Conservation (phyloP, 1,140 invertebrate species). For the Caenorhabditis briggsae region DNA sequence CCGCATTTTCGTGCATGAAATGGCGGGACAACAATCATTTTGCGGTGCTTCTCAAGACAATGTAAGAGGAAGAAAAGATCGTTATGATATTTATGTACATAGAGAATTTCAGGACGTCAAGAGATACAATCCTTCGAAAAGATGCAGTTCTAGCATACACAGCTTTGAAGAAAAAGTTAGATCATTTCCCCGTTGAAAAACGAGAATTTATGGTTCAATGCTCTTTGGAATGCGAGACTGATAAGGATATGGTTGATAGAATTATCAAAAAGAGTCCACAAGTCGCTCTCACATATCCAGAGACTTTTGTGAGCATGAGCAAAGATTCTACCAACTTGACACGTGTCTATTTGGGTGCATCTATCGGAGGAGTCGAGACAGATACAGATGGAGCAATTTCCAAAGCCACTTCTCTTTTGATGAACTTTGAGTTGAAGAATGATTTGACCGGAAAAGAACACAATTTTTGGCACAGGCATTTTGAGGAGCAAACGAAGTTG, state of each 20-base stretch:
- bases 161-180: conserved; percentile 61
- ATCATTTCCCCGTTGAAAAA: conserved; percentile 55
- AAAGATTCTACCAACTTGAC: conserved; percentile 59
- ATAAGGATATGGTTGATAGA: conserved; percentile 60
- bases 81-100: neutral
- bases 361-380: conserved; percentile 64
- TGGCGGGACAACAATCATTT: conserved; percentile 52
- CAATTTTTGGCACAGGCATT: conserved; percentile 47
- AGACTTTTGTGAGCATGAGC: conserved; percentile 63
- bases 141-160: conserved; percentile 61
- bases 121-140: conserved; percentile 57
- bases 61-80: neutral
- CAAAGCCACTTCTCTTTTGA: conserved; percentile 55
- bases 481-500: conserved; percentile 54
- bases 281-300: conserved; percentile 60
- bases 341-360: conserved; percentile 57
- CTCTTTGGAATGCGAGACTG: conserved; percentile 59
- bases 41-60: conserved; percentile 57
- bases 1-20: conserved; percentile 53
- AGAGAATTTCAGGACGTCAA: conserved; percentile 27
- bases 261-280: conserved; percentile 62
- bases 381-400: conserved; percentile 64
- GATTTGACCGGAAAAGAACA: conserved; percentile 55
- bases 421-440: conserved; percentile 53
- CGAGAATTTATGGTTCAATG: conserved; percentile 38